phyloP scores from a whole-genome alignment of 2,113 vertebrate genomes.

The Pteronura brasiliensis region DNA sequence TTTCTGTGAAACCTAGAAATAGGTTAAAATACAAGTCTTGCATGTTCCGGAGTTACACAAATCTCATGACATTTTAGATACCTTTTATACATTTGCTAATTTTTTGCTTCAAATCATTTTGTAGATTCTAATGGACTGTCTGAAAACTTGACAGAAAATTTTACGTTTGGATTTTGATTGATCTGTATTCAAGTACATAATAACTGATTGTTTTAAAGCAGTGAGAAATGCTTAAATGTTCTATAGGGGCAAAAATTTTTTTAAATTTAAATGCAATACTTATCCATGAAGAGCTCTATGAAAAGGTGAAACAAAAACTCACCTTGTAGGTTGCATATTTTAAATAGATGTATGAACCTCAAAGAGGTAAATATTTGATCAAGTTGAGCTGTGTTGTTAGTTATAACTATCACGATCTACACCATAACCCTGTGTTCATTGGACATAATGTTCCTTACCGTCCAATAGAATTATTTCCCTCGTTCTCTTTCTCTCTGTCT shows the following conservation, averaged over 20 bases:
- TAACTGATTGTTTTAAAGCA: not conserved
- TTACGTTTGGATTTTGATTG: not conserved
- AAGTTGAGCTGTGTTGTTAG: not conserved
- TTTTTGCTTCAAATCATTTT: not conserved
- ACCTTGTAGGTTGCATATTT: not conserved
- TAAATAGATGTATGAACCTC: not conserved
- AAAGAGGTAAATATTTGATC: not conserved
- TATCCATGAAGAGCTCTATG: not conserved
- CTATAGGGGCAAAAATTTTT: not conserved
- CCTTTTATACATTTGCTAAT: not conserved
- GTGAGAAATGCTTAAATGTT: not conserved
- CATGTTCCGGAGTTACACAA: not conserved
- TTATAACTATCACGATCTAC: not conserved
- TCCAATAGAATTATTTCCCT: not conserved
- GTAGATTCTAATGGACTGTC: not conserved
- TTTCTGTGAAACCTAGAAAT: not conserved
- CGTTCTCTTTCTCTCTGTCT: not conserved
- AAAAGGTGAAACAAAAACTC: not conserved
- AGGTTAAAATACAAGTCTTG: not conserved
- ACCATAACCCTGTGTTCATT: not conserved
- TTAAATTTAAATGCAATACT: not conserved
- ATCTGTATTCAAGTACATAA: not conserved
- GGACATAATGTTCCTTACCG: not conserved
- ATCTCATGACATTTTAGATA: not conserved
- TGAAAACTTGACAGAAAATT: not conserved